Evolutionary conservation across 2,113 vertebrate species (phyloP), one percentile per base, ranked within the genome.

Genomic region (Pachycephala philippinensis): DNA sequence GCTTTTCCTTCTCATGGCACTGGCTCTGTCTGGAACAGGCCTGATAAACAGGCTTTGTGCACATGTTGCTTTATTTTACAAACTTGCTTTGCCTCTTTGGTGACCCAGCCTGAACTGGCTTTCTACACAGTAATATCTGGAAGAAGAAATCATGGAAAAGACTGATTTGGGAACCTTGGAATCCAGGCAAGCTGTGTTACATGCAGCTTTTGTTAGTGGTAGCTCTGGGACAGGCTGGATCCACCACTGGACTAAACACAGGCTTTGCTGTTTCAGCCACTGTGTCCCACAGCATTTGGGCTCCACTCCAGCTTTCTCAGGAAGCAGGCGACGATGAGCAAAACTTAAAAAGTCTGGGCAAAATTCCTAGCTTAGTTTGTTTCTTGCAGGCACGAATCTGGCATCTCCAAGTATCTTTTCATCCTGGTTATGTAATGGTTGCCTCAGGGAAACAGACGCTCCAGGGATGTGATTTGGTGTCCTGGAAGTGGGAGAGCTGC

Each of bases 401-500:
- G 63, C 5, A 8, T 40, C 82, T 91, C 84, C 75, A 63, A 35
- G 27, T 75, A n/a, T 50, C 90, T 93, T 70, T 85, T 83, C 23
- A 6, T 94, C 63, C 50, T 63, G 30, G 33, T 96, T 93, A 88
- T 74, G 3, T 83, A 95, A 93, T 28, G 70, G 71, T 65, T 72
- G 85, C 59, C 66, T 85, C 26, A 57, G 85, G 76, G 95, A 90
- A 94, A 42, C 94, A 94, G 92, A 71, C 1, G 5, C 92, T 76
- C 5, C 75, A 83, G 92, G 15, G 90, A 72, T 83, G 66, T 76
- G 82, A 23, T 94, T 90, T 76, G 35, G 40, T 69, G 65, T 49
- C 77, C 61, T 85, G n/a, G 75, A 71, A 82, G 94, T 95, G 90
- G 94, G 90, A 95, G 90, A 95, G 92, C 92, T 96, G 93, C 81